These are phyloP conservation scores for Xylophagus ater DNA, from an alignment of 2,888 invertebrate species.

Conservation along the genomic window DNA sequence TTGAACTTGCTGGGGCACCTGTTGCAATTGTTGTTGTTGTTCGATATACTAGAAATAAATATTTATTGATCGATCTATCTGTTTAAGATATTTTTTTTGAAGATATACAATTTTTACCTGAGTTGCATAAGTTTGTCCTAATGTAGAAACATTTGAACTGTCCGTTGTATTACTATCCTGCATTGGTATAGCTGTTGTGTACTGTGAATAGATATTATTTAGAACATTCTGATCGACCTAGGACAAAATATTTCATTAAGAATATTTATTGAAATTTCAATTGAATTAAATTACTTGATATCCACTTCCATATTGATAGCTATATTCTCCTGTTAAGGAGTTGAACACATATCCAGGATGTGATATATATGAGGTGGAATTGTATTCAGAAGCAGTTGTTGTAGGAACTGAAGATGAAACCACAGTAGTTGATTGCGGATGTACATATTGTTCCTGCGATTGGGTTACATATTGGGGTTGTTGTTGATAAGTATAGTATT, in stretches of 20 bases:
- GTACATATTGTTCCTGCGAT: constrained; percentile 1
- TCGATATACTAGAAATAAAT: too few species aligned
- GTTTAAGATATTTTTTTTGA: too few species aligned
- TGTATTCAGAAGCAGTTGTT: constrained; percentile 1
- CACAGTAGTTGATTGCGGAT: constrained; percentile 7
- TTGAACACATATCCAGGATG: constrained; percentile 55
- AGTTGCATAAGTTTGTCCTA: constrained; percentile 6
- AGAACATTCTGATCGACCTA: constrained; percentile 1
- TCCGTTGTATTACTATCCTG: constrained; percentile 16
- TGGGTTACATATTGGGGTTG: not conserved
- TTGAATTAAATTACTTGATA: constrained; percentile 42
- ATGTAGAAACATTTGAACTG: constrained; percentile 9
- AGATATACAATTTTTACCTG: constrained; percentile 10
- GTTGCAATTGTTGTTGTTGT: too few species aligned
- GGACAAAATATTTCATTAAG: not conserved
- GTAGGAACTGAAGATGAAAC: constrained; percentile 8
- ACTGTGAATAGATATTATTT: constrained; percentile 17
- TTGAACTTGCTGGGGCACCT: too few species aligned
- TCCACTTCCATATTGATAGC: constrained; percentile 50
- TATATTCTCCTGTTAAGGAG: constrained; percentile 43
- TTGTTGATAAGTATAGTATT: not conserved
- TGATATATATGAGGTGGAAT: constrained; percentile 17
- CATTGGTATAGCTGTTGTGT: constrained; percentile 24
- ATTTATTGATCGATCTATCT: too few species aligned
- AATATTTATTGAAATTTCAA: constrained; percentile 11